A percentile compares a stretch with the other conserved stretches of the same genome.
Evolutionary conservation across 2,888 invertebrate species (phyloP).

Genomic region (Atrina japonica): DNA sequence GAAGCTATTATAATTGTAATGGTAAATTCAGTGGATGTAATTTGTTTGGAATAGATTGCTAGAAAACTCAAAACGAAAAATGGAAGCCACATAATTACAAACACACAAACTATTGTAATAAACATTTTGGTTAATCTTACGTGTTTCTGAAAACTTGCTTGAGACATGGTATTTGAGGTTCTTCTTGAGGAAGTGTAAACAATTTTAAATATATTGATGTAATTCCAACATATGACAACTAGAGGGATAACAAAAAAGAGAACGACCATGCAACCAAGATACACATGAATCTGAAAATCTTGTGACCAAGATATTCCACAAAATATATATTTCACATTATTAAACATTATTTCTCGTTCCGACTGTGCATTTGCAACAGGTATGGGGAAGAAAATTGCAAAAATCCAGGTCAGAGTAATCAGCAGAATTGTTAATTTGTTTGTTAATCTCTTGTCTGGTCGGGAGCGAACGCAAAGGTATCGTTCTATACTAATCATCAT

Average conservation of each 20-base stretch:
- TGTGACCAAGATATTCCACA: constrained; percentile 57
- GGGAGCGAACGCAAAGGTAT: constrained; percentile 50
- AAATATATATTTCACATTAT: constrained; percentile 36
- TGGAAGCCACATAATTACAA: constrained; percentile 62
- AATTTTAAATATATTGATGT: constrained; percentile 47
- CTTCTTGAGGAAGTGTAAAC: constrained; percentile 46
- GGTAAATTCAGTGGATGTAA: constrained; percentile 63
- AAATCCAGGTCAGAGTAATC: constrained; percentile 48
- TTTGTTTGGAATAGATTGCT: constrained; percentile 55
- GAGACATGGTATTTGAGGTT: constrained; percentile 32
- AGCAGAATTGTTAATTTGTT: constrained; percentile 33
- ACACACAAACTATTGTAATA: constrained; percentile 51
- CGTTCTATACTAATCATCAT: constrained; percentile 61
- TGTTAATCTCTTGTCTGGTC: constrained; percentile 47
- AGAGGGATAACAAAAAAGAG: constrained; percentile 59
- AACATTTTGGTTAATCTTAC: constrained; percentile 60
- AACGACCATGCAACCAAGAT: constrained; percentile 51
- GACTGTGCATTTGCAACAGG: constrained; percentile 58
- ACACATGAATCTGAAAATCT: constrained; percentile 51
- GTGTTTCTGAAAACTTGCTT: constrained; percentile 47
- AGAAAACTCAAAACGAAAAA: constrained; percentile 61
- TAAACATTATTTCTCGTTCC: constrained; percentile 30
- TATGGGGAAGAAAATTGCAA: constrained; percentile 52
- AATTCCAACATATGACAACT: constrained; percentile 49
- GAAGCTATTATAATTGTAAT: constrained; percentile 58